Base-by-base conservation (phyloP, 2,113 vertebrate species). In the Alaudala cheleensis region DNA sequence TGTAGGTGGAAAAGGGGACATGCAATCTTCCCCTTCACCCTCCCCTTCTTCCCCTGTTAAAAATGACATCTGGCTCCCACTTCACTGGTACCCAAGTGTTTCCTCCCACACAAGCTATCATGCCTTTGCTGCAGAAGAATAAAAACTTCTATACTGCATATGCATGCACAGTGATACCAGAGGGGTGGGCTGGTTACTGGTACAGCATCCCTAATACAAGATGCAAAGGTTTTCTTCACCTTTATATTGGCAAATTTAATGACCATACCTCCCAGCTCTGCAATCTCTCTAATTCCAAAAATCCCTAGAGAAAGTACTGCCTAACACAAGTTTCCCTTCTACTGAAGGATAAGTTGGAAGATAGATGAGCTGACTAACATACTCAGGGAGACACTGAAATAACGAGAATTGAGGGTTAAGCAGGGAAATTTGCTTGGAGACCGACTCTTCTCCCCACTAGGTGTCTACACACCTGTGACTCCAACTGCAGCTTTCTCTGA, bases 381-480 rank as follows among this genome's bases (percentile, higher is more conserved):
- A 33, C 13, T 50, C 31, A 14, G 5, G 11, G 40, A 81, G n/a
- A 24, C 81, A 61, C 28, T 50, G 9, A 86, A 84, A 74, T n/a
- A 64, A 39, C 2, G 12, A 60, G 54, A 77, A 61, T 1, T 29
- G 21, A 51, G 62, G 15, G 2, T 1, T 22, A 54, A 57, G 20
- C 0, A 0, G 10, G 9, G 28, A 71, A 62, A 78, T 56, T 26
- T 42, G 37, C 45, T 11, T 25, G 54, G 25, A 93, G 45, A 65
- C 26, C 2, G 31, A 72, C 62, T 66, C 50, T 39, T 80, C 54
- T 95, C 87, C 93, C 96, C 96, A 93, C 91, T 95, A 97, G 95
- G 87, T 88, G 94, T 96, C 95, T 53, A 85, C 70, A 91, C 96
- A 96, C 95, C 89, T 91, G 87, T 80, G 86, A 91, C 70, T 78